Evolutionary conservation across 1,140 invertebrate species (phyloP).

Genomic region (Drosophila mayri): DNA sequence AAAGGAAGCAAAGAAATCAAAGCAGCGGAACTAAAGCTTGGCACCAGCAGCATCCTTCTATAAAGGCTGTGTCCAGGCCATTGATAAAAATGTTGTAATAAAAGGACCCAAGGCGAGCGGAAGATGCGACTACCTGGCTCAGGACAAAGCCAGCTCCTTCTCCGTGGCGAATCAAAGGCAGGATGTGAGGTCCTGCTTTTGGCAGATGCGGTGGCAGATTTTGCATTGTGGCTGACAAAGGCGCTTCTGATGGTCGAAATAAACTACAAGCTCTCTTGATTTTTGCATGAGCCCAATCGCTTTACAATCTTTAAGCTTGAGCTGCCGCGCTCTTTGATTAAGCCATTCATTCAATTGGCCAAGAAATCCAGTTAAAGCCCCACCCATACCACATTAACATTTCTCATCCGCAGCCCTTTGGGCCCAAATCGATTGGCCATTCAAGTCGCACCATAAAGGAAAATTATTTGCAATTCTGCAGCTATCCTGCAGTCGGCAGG

Average conservation of each 20-base stretch:
- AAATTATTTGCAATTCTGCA: conserved; percentile 46
- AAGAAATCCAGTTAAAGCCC: conserved; percentile 19
- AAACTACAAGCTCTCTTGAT: conserved; percentile 24
- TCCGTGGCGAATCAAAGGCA: conserved; percentile 57
- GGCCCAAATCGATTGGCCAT: conserved; percentile 43
- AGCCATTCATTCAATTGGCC: conserved; percentile 44
- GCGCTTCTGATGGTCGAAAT: not conserved
- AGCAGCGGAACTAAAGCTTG: conserved; percentile 79
- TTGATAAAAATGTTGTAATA: conserved; percentile 65
- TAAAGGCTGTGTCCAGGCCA: conserved; percentile 51
- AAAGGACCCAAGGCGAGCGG: conserved; percentile 34
- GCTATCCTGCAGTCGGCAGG: conserved; percentile 24
- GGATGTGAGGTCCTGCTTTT: conserved; percentile 54
- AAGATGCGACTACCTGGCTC: conserved; percentile 56
- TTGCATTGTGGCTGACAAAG: conserved; percentile 44
- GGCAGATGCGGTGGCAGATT: conserved; percentile 46
- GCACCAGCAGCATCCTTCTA: conserved; percentile 36
- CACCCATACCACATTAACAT: conserved; percentile 29
- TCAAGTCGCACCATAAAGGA: conserved; percentile 37
- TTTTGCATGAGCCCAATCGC: conserved; percentile 24
- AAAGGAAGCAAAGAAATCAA: conserved; percentile 55
- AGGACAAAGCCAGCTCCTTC: conserved; percentile 58
- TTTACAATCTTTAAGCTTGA: conserved; percentile 22
- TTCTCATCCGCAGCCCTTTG: conserved; percentile 40
- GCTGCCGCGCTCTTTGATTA: conserved; percentile 25